Base-by-base conservation (phyloP, 2,888 invertebrate species). In the Cephus pulcher region DNA sequence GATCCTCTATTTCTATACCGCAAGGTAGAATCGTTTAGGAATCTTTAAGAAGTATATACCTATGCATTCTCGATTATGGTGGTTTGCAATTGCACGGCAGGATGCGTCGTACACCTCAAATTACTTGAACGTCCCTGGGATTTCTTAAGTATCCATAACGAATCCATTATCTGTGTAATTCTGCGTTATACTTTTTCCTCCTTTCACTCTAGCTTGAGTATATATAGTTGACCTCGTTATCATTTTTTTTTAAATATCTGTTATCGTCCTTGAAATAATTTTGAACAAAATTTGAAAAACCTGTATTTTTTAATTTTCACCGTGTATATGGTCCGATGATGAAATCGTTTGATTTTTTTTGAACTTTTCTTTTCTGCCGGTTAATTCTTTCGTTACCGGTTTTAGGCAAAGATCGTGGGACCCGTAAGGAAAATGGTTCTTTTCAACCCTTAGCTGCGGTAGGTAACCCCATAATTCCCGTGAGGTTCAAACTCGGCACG, bases 101-200 rank as follows among this genome's bases (percentile, higher is more conserved):
- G 23, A 56, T 56, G 9, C 23, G 56, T 23, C 56, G 23, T 23
- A 56, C 9, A 56, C 56, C 56, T 56, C 15, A 23, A 56, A 56
- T 56, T 56, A 56, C 23, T 23, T 23, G 56, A 56, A 56, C 56
- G 56, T 23, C 56, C 56, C 56, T 56, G 56, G 56, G 56, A 56
- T 15, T 9, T 56, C 56, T 56, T 56, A 9, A 56, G 77, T 77
- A 79, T 79, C 83, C 85, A 84, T 86, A 88, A 88, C 88, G 88
- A 88, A 88, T 88, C 87, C 88, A 88, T 87, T 88, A 87, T 82
- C 83, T 75, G 78, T 80, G 83, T 86, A 86, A 88, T 85, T 84
- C 84, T 76, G 78, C 80, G 75, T 79, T 80, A 56, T 56, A 56
- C 6, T 56, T 56, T 56, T 4, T 56, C 6, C 56, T 56, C 56